A percentile compares a stretch with the other conserved stretches of the same genome.
Evolutionary conservation across 1,140 invertebrate species (phyloP).

Genomic region (Bombyx mori): DNA sequence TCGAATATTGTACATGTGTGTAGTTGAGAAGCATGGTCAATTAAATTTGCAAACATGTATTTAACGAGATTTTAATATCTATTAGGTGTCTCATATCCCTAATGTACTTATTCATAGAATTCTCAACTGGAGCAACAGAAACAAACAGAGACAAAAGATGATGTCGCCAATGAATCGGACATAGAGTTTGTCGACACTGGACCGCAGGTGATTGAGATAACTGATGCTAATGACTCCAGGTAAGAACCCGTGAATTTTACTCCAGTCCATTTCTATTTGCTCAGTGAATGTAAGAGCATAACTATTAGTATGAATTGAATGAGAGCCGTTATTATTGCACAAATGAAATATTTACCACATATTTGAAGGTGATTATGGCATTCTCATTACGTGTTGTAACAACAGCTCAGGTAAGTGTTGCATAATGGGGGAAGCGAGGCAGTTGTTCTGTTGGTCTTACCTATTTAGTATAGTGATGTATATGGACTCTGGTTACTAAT

Average conservation of each 20-base stretch:
- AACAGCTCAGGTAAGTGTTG: too few relatives aligned
- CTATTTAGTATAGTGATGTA: too few relatives aligned
- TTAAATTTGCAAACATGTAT: background rate
- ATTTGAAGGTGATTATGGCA: too few relatives aligned
- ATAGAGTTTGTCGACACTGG: constrained; percentile 63
- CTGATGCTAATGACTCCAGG: constrained; percentile 63
- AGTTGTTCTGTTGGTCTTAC: too few relatives aligned
- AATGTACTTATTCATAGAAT: constrained; percentile 23
- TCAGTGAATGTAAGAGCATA: background rate
- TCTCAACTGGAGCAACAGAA: constrained; percentile 44
- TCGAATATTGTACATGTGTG: too few relatives aligned
- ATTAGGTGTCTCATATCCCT: background rate
- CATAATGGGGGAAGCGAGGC: too few relatives aligned
- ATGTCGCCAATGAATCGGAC: constrained; percentile 56
- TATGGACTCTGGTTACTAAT: too few relatives aligned
- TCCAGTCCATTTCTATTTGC: background rate
- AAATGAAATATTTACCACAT: too few relatives aligned
- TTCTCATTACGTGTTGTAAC: too few relatives aligned
- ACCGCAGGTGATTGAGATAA: constrained; percentile 60
- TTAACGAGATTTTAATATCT: background rate
- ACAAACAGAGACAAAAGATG: constrained; percentile 45
- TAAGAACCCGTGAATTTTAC: constrained; percentile 10
- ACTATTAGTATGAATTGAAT: too few relatives aligned
- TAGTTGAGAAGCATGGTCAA: background rate
- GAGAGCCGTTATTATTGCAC: too few relatives aligned